Base-by-base conservation (phyloP, 2,888 invertebrate genomes). In the Limenitis arthemis region DNA sequence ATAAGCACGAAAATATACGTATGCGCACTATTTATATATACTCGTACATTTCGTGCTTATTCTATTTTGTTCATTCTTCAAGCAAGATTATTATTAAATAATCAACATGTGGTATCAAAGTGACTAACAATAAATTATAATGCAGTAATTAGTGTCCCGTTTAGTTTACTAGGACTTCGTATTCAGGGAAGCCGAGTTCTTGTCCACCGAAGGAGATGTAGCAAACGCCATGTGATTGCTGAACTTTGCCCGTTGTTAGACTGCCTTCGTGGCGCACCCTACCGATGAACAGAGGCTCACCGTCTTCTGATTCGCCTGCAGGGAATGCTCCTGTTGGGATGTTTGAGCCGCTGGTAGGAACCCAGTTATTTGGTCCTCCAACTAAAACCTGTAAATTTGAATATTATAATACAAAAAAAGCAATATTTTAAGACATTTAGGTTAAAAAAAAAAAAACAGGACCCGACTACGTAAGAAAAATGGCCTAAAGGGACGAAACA, bases 191-290 rank as follows among this genome's bases (percentile, higher is more conserved):
- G 44, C 91, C 90, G 51, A 94, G 75, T 72, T 96, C 96, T 65
- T 91, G 88, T 40, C 95, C 95, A 1, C 85, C 94, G 70, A 90
- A 96, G 9, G 95, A 90, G 77, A 96, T 94, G 88, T 96, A 96
- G 73, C 93, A 91, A 49, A 91, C 91, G 30, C 89, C 92, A 69
- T 95, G 95, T 7, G 93, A 93, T 36, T 92, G 91, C 66, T 96
- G 95, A 2, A 96, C 91, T 81, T 96, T 95, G 67, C 95, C 95
- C 30, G 91, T 88, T 29, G 94, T 94, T 43, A 93, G 60, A 54
- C 91, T 89, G 53, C 92, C 94, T 62, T 94, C 93, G 67, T 95
- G 94, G 37, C 88, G 84, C 0, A 91, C 93, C 59, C 95, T 90
- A 11, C 95, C 95, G 36, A 94, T 82, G 76, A 88, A 95, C 2